Evolutionary conservation across 2,113 vertebrate species (phyloP).

Genomic region (Chlorocebus sabaeus): DNA sequence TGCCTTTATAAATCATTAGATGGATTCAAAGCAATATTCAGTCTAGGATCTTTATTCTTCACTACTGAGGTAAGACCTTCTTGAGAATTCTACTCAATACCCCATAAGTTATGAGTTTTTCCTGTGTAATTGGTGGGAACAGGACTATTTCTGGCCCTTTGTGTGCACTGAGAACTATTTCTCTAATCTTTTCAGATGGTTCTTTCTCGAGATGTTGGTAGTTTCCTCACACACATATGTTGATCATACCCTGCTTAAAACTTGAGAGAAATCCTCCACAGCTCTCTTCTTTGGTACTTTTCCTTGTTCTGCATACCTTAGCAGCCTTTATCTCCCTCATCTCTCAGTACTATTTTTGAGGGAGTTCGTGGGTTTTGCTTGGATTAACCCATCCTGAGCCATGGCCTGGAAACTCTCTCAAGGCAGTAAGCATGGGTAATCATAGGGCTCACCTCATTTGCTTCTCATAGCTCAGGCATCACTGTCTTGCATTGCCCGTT

Average conservation of each 20-base stretch:
- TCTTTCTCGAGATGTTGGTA: not conserved
- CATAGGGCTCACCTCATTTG: not conserved
- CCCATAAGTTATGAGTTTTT: not conserved
- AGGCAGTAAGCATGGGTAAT: not conserved
- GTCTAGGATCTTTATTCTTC: not conserved
- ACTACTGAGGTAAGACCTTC: not conserved
- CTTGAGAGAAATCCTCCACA: not conserved
- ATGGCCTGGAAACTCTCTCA: not conserved
- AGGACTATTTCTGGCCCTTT: not conserved
- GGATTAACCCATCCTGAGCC: not conserved
- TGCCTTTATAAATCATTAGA: conserved; percentile 24
- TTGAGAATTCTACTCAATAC: not conserved
- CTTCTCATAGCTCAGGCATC: not conserved
- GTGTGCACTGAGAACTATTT: not conserved
- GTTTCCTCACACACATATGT: not conserved
- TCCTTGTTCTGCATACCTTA: not conserved
- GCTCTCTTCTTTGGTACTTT: not conserved
- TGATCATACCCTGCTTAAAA: not conserved
- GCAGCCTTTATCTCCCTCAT: not conserved
- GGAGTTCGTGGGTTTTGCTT: not conserved
- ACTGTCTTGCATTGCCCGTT: not conserved
- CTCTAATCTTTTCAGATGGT: not conserved
- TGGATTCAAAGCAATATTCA: not conserved
- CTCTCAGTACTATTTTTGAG: not conserved
- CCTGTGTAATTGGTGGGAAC: not conserved